Percentiles rank a stretch among this genome's conserved stretches.
These are phyloP conservation scores for Autographa pulchrina DNA, from an alignment of 2,888 invertebrate species.

Conservation along the genomic window DNA sequence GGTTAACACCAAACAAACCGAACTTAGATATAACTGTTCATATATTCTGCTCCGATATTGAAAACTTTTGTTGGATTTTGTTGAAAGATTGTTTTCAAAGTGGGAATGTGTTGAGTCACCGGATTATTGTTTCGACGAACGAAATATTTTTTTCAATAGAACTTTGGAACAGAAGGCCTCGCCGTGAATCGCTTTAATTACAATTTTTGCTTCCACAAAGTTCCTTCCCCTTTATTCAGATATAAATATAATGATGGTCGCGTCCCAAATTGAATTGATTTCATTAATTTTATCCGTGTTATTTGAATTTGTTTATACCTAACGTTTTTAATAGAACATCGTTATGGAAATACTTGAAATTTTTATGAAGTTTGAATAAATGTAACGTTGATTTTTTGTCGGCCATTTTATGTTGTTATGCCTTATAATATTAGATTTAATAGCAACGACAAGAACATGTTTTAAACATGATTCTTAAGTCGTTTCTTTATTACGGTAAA, in stretches of 20 bases:
- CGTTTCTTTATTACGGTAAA: constrained; percentile 2
- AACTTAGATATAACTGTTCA: constrained; percentile 36
- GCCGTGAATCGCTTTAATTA: constrained; percentile 72
- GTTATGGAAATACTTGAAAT: constrained; percentile 5
- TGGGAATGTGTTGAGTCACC: constrained; percentile 58
- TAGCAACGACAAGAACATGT: background rate
- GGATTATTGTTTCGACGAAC: constrained; percentile 66
- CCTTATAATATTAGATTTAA: background rate
- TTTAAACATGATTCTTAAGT: background rate
- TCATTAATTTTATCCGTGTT: constrained; percentile 72
- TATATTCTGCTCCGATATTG: constrained; percentile 36
- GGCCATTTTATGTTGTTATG: background rate
- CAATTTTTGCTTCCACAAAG: constrained; percentile 68
- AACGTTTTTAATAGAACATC: constrained; percentile 14
- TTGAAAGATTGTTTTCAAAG: constrained; percentile 56
- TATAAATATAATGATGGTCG: constrained; percentile 66
- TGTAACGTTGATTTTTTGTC: background rate
- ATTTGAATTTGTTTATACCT: constrained; percentile 33
- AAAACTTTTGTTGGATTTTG: constrained; percentile 46
- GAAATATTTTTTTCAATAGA: constrained; percentile 69
- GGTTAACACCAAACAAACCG: constrained; percentile 36
- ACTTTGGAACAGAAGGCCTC: constrained; percentile 67
- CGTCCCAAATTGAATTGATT: constrained; percentile 72
- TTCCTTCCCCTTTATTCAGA: constrained; percentile 68
- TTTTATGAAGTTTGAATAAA: background rate